Base-by-base conservation (phyloP, 2,797 vertebrate species). In the Phataginus tetradactyla region DNA sequence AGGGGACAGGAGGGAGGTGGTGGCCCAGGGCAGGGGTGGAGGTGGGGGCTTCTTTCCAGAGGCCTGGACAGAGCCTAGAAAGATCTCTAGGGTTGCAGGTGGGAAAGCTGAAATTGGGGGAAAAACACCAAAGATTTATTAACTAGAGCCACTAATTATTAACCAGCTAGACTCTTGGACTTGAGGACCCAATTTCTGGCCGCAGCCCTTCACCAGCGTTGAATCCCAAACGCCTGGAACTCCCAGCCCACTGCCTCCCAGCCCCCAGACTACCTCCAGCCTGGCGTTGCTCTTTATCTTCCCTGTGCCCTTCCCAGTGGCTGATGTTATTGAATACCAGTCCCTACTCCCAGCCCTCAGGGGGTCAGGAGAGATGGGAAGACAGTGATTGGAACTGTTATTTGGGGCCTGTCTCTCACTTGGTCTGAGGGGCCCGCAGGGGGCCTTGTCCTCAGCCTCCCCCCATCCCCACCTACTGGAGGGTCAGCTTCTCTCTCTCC, bases 61-160 rank as follows among this genome's bases (percentile, higher is more conserved):
- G 83, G 37, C 2, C 55, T 53, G 57, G 79, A 23, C 34, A 64
- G 34, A 94, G 51, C 34, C 75, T 57, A 78, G 64, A 90, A 92
- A 64, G 77, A 64, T n/a, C 71, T 88, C n/a, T n/a, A 74, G 64
- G 39, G 23, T 29, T 86, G 27, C 34, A 21, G 14, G 34, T 4
- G 21, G 61, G 72, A 18, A 63, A 87, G 68, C 64, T 34, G 39
- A 91, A 86, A 81, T 20, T 49, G 32, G 75, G 81, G 21, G 20
- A 91, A 91, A 89, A 86, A 32, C 6, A 37, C n/a, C 18, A 86
- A 39, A 88, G 77, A 97, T 83, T 93, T 81, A 95, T 96, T 97
- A 96, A 92, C 95, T 55, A 84, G 53, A 29, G 59, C 80, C 37
- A 75, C 57, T 95, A 97, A 97, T 97, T 92, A 98, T 97, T 97